phyloP scores from a whole-genome alignment of 2,797 vertebrate species.

The Artibeus jamaicensis region DNA sequence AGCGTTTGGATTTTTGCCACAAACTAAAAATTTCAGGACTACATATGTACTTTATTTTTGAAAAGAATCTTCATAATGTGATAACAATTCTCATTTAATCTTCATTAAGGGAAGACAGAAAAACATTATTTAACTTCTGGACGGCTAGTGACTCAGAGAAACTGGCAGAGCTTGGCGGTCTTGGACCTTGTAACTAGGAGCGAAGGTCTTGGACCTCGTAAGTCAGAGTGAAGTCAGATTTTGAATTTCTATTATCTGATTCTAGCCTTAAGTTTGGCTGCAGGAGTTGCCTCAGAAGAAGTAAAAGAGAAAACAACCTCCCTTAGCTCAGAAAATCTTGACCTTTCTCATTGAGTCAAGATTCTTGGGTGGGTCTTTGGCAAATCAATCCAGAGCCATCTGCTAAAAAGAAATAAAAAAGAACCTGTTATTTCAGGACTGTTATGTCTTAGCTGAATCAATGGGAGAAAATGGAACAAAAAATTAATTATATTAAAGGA shows the following conservation, averaged over 20 bases:
- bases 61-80: not conserved
- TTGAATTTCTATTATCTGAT: conserved; percentile 42
- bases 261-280: not conserved
- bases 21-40: not conserved
- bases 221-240: not conserved
- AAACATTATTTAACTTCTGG: not conserved
- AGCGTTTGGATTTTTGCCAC: not conserved
- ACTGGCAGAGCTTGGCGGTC: not conserved
- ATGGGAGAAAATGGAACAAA: not conserved
- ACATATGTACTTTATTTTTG: not conserved
- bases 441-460: not conserved
- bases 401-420: conserved; percentile 43
- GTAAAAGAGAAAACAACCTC: conserved; percentile 18
- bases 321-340: conserved; percentile 49
- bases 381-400: conserved; percentile 54
- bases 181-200: not conserved
- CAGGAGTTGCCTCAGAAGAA: not conserved
- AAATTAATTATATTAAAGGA: not conserved
- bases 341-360: conserved; percentile 46
- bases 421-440: not conserved
- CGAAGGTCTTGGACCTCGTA: not conserved
- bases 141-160: not conserved
- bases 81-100: not conserved
- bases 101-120: not conserved
- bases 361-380: conserved; percentile 41